Evolutionary conservation across 2,888 invertebrate genomes (phyloP).

Genomic region (Furcula furcula): DNA sequence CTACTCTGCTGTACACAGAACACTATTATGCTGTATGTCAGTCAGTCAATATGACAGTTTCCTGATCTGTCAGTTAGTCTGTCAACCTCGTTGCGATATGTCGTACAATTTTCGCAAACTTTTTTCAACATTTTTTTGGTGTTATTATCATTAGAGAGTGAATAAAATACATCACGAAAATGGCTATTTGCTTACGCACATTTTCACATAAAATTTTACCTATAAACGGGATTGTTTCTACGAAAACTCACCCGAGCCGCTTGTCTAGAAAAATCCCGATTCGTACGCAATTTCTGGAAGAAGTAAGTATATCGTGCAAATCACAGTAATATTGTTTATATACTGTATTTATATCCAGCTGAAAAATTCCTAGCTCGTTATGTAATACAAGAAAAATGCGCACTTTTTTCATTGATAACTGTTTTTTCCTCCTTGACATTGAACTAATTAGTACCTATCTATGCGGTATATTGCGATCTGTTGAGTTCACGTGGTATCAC

Average conservation of each 20-base stretch:
- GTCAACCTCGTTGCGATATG: constrained; percentile 49
- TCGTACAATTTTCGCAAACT: constrained; percentile 46
- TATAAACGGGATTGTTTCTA: constrained; percentile 75
- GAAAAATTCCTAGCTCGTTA: constrained; percentile 9
- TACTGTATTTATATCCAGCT: neutral
- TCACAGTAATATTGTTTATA: constrained; percentile 2
- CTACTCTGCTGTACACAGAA: too few species aligned
- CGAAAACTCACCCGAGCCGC: constrained; percentile 77
- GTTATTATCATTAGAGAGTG: constrained; percentile 35
- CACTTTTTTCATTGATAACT: constrained; percentile 10
- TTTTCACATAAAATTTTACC: constrained; percentile 80
- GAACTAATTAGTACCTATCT: constrained; percentile 47
- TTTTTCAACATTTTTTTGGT: constrained; percentile 48
- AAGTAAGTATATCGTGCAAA: constrained; percentile 76
- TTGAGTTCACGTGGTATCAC: constrained; percentile 48
- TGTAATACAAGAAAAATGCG: constrained; percentile 16
- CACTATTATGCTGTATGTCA: too few species aligned
- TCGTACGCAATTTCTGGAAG: constrained; percentile 75
- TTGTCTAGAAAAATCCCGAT: constrained; percentile 73
- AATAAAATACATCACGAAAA: constrained; percentile 50
- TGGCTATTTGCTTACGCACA: constrained; percentile 82
- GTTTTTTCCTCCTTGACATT: constrained; percentile 52
- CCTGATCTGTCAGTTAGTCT: too few species aligned
- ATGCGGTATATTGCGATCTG: constrained; percentile 19
- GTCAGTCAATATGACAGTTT: too few species aligned